These are phyloP conservation scores for Borostomias antarcticus DNA, from an alignment of 2,797 vertebrate genomes.

Conservation along the genomic window DNA sequence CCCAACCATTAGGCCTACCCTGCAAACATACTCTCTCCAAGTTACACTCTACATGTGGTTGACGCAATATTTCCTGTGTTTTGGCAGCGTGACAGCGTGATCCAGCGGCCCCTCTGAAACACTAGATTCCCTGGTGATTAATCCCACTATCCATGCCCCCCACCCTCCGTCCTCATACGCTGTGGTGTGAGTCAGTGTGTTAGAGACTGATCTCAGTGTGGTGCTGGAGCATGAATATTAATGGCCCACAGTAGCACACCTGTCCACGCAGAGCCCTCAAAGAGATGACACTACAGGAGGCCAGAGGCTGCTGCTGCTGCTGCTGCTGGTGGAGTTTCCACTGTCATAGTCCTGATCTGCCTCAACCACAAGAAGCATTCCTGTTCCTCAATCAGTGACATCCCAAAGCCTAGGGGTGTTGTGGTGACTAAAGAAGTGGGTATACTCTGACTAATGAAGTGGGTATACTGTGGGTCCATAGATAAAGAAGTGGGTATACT, in stretches of 20 bases:
- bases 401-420: background rate
- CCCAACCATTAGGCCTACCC: background rate
- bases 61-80: background rate
- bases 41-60: background rate
- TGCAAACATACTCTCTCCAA: background rate
- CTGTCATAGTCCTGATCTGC: constrained; percentile 27
- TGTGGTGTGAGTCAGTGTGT: constrained; percentile 43
- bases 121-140: constrained; percentile 52
- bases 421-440: too few relatives aligned
- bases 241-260: constrained; percentile 47
- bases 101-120: constrained; percentile 29
- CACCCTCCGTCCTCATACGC: constrained; percentile 22
- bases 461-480: too few relatives aligned
- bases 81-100: background rate
- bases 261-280: constrained; percentile 40
- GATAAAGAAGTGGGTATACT: too few relatives aligned
- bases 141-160: constrained; percentile 34
- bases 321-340: constrained; percentile 21
- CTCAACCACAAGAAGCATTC: background rate
- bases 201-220: constrained; percentile 57
- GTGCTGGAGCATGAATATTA: constrained; percentile 50
- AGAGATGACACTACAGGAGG: constrained; percentile 17
- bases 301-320: background rate
- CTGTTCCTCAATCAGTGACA: background rate
- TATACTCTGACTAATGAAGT: too few relatives aligned